Percentiles rank a stretch among this genome's conserved stretches.
Evolutionary conservation across 2,888 invertebrate genomes (phyloP).

Genomic region (Chrysolina americana): DNA sequence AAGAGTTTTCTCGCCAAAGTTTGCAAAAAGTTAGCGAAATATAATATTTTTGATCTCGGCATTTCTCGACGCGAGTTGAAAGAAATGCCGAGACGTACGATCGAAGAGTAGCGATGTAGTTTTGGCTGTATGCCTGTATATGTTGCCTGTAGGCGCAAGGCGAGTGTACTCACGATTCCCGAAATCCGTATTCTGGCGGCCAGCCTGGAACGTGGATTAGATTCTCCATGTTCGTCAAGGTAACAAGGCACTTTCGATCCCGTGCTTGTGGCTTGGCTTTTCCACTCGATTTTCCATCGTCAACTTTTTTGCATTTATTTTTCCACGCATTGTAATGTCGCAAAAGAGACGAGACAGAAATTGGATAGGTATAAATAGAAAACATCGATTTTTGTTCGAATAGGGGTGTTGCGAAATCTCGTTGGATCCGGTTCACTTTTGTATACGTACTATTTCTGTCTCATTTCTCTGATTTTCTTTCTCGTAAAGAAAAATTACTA

Average conservation of each 20-base stretch:
- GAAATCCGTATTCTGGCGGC: constrained; percentile 88
- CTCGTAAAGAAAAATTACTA: not conserved
- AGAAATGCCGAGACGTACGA: constrained; percentile 46
- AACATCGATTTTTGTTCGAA: too few species aligned
- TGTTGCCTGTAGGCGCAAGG: constrained; percentile 75
- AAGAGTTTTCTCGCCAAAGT: not conserved
- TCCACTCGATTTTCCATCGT: constrained; percentile 18
- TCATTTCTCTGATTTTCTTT: not conserved
- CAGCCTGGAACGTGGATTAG: constrained; percentile 85
- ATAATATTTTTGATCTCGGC: not conserved
- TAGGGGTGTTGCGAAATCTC: too few species aligned
- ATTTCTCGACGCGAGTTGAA: constrained; percentile 25
- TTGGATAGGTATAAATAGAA: not conserved
- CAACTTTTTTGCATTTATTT: constrained; percentile 21
- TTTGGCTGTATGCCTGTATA: constrained; percentile 61
- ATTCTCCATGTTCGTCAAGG: constrained; percentile 69
- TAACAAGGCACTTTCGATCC: constrained; percentile 53
- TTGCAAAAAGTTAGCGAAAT: constrained; percentile 30
- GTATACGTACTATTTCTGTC: not conserved
- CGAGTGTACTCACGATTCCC: constrained; percentile 83
- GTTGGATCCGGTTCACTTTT: too few species aligned
- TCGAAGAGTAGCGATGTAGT: constrained; percentile 58
- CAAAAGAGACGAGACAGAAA: constrained; percentile 10
- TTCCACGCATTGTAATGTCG: not conserved
- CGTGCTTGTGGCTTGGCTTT: constrained; percentile 43